Conservation (phyloP, 2,113 vertebrate genomes). For the Caloenas nicobarica region DNA sequence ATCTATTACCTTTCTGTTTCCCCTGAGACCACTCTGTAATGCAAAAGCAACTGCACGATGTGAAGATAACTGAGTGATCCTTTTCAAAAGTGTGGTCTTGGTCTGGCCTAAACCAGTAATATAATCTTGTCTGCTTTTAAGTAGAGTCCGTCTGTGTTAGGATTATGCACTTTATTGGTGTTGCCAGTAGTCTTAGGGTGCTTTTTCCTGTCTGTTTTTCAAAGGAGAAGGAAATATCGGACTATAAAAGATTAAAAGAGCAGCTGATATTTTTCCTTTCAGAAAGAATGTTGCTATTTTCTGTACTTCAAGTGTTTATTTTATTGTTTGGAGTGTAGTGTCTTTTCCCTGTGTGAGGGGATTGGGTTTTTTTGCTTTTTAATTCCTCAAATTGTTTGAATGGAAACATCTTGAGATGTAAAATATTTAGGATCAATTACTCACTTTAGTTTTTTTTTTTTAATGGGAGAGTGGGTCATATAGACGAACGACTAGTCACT, state of each 20-base stretch:
- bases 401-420: background rate
- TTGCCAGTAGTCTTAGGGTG: background rate
- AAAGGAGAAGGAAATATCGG: background rate
- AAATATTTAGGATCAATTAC: background rate
- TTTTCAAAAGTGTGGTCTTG: background rate
- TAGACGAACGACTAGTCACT: background rate
- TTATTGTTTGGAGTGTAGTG: background rate
- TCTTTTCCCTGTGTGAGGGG: no score
- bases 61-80: background rate
- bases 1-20: background rate
- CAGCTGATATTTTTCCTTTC: background rate
- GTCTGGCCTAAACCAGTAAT: background rate
- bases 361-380: no score
- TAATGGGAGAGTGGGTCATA: no score
- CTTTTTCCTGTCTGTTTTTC: background rate
- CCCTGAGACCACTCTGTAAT: background rate
- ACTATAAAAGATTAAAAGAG: background rate
- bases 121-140: background rate
- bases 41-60: background rate
- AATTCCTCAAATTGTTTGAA: background rate
- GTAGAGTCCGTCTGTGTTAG: background rate
- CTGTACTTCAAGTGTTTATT: background rate
- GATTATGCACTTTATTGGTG: background rate
- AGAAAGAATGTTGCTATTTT: background rate
- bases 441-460: background rate